Evolutionary conservation across 1,140 invertebrate genomes (phyloP), one percentile per base, ranked within the genome.

Genomic region (Conus betulinus): DNA sequence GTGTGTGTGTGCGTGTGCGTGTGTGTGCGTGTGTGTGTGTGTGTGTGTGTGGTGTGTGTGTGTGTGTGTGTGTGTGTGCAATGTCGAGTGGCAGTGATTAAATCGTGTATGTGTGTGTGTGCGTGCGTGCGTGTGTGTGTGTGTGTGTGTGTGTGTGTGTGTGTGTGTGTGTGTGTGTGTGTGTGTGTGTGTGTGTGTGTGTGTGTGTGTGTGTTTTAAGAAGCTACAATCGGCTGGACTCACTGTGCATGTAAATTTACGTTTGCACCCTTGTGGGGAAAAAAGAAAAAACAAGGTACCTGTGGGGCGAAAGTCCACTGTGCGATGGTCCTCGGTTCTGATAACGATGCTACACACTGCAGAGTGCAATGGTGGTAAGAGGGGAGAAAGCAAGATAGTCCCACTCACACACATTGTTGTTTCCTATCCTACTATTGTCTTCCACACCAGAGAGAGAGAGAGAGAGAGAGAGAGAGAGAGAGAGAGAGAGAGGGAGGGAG

Each of bases 141-240:
- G 81, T 74, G 84, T 57, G 60, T 74, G 60, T n/a, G 27, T 71
- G 84, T 76, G 84, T 74, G 39, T 76, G 67, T 74, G 39, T 51
- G 84, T 74, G 67, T 76, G 84, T 55, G 8, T 76, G 11, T 86
- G 67, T 74, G 84, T 74, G 84, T 74, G 84, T 74, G 84, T 74
- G 71, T 83, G 81, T 83, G 81, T 83, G 81, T 83, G 81, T 57
- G 81, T 83, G 81, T 83, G 81, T 83, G n/a, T n/a, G n/a, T n/a
- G n/a, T n/a, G n/a, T n/a, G n/a, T n/a, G n/a, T n/a, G n/a, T n/a
- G n/a, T n/a, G n/a, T n/a, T n/a, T n/a, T n/a, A n/a, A n/a, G n/a
- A n/a, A n/a, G n/a, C n/a, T n/a, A n/a, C n/a, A n/a, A 52, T 83
- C 5, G 53, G 81, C 55, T 51, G 53, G 81, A 55, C 52, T 83